Percentiles rank a stretch among this genome's conserved stretches.
phyloP scores from a whole-genome alignment of 2,888 invertebrate genomes.

The Perizoma affinitatum region DNA sequence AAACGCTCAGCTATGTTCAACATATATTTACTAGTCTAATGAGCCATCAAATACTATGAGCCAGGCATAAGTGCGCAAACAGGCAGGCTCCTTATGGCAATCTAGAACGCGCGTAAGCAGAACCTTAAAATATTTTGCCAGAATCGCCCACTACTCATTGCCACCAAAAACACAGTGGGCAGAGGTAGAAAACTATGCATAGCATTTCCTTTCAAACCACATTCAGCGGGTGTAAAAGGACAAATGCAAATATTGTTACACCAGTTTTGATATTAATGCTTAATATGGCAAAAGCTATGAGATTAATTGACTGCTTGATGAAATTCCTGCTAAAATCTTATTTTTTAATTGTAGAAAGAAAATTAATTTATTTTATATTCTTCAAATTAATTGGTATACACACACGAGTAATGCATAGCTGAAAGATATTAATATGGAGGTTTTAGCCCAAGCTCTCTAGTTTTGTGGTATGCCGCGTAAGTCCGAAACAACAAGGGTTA shows the following conservation, averaged over 20 bases:
- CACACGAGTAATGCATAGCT: too few relatives aligned
- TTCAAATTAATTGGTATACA: too few relatives aligned
- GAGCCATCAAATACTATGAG: slow-evolving; percentile 27
- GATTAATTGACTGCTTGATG: slow-evolving; percentile 3
- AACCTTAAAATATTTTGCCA: slow-evolving; percentile 61
- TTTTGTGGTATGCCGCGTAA: not conserved
- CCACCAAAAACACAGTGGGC: slow-evolving; percentile 48
- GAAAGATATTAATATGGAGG: too few relatives aligned
- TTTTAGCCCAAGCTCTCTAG: not conserved
- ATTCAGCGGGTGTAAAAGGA: slow-evolving; percentile 36
- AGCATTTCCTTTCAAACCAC: slow-evolving; percentile 36
- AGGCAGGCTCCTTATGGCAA: slow-evolving; percentile 46
- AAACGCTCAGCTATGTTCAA: slow-evolving; percentile 26
- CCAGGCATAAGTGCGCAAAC: slow-evolving; percentile 14
- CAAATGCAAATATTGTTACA: slow-evolving; percentile 35
- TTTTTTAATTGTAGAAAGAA: too few relatives aligned
- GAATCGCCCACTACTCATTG: slow-evolving; percentile 58
- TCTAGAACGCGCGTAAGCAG: slow-evolving; percentile 63
- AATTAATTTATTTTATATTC: too few relatives aligned
- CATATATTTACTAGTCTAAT: slow-evolving; percentile 29
- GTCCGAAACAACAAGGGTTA: slow-evolving; percentile 21
- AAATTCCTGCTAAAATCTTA: not conserved
- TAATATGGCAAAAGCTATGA: slow-evolving; percentile 11
- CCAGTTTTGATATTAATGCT: slow-evolving; percentile 22
- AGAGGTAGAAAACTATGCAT: slow-evolving; percentile 53